Evolutionary conservation across 2,797 vertebrate species (phyloP).

Genomic region (Pogoniulus pusillus): DNA sequence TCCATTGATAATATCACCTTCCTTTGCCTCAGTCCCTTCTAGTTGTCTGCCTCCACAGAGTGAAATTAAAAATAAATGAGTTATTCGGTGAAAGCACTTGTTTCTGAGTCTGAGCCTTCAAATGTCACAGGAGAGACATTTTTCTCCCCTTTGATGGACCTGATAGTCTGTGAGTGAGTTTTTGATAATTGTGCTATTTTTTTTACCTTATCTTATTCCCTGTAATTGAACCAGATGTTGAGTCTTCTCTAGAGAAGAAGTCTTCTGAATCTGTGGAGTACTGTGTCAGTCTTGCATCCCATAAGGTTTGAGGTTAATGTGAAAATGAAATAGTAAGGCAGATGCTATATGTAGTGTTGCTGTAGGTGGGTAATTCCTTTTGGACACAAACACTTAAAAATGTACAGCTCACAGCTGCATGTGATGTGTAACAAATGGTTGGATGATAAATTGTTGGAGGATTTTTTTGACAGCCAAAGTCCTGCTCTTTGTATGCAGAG

Average conservation of each 20-base stretch:
- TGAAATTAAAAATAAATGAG: constrained; percentile 65
- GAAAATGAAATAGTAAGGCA: constrained; percentile 67
- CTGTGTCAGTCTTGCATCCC: constrained; percentile 48
- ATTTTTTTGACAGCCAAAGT: constrained; percentile 48
- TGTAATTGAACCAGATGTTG: constrained; percentile 74
- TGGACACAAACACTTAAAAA: constrained; percentile 35
- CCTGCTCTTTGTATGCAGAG: background rate
- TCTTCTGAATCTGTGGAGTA: constrained; percentile 42
- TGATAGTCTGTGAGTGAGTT: constrained; percentile 38
- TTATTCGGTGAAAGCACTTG: constrained; percentile 45
- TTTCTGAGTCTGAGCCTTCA: constrained; percentile 47
- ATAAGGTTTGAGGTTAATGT: constrained; percentile 66
- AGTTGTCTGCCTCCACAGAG: constrained; percentile 43
- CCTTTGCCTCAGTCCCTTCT: background rate
- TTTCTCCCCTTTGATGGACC: background rate
- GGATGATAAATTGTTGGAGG: constrained; percentile 20
- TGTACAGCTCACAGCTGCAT: background rate
- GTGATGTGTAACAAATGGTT: constrained; percentile 8
- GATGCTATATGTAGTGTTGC: constrained; percentile 42
- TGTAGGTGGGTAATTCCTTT: constrained; percentile 49
- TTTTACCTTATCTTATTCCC: constrained; percentile 51
- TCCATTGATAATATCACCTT: background rate
- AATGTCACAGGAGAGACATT: constrained; percentile 52
- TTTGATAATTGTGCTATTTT: constrained; percentile 50
- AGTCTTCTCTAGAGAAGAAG: constrained; percentile 59